Evolutionary conservation across 1,140 invertebrate genomes (phyloP).

Genomic region (Zeugodacus cucurbitae): DNA sequence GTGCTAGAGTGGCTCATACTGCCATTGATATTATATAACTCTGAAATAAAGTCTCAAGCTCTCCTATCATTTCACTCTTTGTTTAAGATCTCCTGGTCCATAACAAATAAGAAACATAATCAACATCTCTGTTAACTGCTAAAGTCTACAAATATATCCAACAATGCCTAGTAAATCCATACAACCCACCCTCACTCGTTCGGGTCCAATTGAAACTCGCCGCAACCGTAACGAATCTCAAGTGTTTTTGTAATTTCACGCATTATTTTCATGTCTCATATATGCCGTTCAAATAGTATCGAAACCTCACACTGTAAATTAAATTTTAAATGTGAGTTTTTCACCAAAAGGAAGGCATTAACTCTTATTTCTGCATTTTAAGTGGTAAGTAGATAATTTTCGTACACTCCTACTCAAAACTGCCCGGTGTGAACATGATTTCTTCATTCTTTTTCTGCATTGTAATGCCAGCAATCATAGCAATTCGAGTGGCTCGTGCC

Average conservation of each 20-base stretch:
- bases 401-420: background rate
- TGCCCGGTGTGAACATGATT: background rate
- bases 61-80: no score
- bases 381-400: background rate
- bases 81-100: no score
- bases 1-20: no score
- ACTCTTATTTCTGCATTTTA: background rate
- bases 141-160: no score
- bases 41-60: no score
- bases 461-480: background rate
- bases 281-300: no score
- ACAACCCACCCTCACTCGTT: no score
- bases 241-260: slow-evolving; percentile 36
- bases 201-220: background rate
- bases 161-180: no score
- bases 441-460: background rate
- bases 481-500: background rate
- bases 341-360: background rate
- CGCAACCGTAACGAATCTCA: slow-evolving; percentile 18
- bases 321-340: background rate
- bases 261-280: background rate
- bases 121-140: no score
- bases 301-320: background rate
- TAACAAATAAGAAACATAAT: no score
- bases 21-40: no score